Evolutionary conservation across 2,888 invertebrate species (phyloP), one percentile per base, ranked within the genome.

Genomic region (Nemapogon koenigi): DNA sequence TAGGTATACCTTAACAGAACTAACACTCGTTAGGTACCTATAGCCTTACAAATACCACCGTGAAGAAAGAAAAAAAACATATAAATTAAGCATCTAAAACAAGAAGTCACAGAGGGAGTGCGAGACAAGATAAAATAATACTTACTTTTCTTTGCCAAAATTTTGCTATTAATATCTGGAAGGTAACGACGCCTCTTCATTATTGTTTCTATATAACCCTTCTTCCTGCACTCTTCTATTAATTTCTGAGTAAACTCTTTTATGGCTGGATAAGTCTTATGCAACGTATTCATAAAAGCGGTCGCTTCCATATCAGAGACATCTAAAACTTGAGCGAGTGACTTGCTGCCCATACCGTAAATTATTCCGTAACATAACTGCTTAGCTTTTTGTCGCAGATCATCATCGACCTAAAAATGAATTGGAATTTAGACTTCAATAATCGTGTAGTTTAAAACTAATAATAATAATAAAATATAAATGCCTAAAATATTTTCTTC

Each of bases 291-390:
- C 59, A 90, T 87, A 63, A 97, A 91, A 36, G 82, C 73, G 2
- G 79, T 78, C 0, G 97, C 97, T 51, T 94, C 90, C 32, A 84
- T 73, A 62, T 91, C 91, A 0, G 83, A 81, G 7, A 95, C 86
- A 39, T 86, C 86, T 22, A 98, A 75, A 45, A 88, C 86, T 42
- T 91, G 90, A 0, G 90, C 85, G 18, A 99, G 73, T 0, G 91
- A 83, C 53, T 85, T 90, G 41, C 85, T 81, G 2, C 97, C 95
- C 89, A 98, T 98, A 4, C 98, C 99, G 62, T 99, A 99, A 40
- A 99, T 89, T 53, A 99, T 94, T 4, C 95, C 97, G 67, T 98
- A 98, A 60, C 95, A 95, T 18, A 97, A 84, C 70, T 94, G 88
- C 65, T 97, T 96, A 3, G 95, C 90, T 54, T 89, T 88, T 54